Evolutionary conservation across 2,888 invertebrate species (phyloP).

Genomic region (Mythimna lalbum): DNA sequence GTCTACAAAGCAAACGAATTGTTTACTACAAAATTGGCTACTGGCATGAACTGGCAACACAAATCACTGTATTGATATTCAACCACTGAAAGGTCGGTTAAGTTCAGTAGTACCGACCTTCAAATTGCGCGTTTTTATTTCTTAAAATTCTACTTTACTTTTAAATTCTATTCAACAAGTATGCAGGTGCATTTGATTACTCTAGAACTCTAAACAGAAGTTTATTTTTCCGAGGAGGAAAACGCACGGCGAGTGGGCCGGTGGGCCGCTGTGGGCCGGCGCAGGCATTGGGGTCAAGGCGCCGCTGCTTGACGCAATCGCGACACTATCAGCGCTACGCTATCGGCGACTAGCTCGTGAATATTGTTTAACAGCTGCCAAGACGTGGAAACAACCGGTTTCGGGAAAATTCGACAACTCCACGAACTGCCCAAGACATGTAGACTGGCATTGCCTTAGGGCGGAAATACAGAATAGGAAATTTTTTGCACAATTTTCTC

Average conservation of each 20-base stretch:
- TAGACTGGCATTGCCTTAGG: too few relatives aligned
- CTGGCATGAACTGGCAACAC: neutral
- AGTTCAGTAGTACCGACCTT: conserved; percentile 2
- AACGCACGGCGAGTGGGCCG: conserved; percentile 59
- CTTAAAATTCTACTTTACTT: neutral
- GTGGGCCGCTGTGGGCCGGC: conserved; percentile 37
- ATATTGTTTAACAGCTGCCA: conserved; percentile 39
- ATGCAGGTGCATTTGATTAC: neutral
- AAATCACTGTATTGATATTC: conserved; percentile 6
- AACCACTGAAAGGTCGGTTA: conserved; percentile 2
- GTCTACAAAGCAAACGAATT: conserved; percentile 26
- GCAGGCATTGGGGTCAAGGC: conserved; percentile 85
- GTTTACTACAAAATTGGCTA: conserved; percentile 2
- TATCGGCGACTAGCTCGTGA: conserved; percentile 58
- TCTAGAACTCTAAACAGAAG: conserved; percentile 27
- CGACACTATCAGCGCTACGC: conserved; percentile 64
- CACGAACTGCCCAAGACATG: neutral
- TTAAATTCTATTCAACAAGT: neutral
- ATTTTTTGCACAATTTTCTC: neutral
- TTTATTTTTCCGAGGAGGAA: conserved; percentile 66
- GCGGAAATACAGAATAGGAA: too few relatives aligned
- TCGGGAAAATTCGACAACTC: conserved; percentile 6
- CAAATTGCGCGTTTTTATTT: neutral
- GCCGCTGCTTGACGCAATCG: conserved; percentile 80
- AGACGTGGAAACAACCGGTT: conserved; percentile 11